Conservation (phyloP, 2,113 vertebrate species). For the Halichoerus grypus region DNA sequence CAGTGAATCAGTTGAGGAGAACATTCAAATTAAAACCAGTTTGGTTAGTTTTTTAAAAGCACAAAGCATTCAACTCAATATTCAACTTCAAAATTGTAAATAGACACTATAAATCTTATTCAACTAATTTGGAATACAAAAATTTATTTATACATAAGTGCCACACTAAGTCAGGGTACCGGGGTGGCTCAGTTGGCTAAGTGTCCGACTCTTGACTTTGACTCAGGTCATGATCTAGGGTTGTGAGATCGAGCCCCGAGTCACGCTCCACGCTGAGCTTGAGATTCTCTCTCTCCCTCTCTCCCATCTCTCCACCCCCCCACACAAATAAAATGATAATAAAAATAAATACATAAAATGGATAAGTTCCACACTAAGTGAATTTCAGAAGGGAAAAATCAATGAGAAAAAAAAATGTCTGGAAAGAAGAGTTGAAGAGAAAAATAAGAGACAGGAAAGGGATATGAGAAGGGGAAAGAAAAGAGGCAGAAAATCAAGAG, state of each 20-base stretch:
- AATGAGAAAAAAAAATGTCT: not conserved
- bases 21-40: conserved; percentile 23
- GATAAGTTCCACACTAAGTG: not conserved
- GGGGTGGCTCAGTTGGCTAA: not conserved
- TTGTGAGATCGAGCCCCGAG: not conserved
- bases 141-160: not conserved
- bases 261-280: not conserved
- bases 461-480: not conserved
- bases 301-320: not conserved
- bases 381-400: not conserved
- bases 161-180: not conserved
- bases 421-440: not conserved
- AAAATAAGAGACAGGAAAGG: not conserved
- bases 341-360: not conserved
- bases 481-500: not conserved
- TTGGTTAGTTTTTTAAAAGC: not conserved
- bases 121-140: not conserved
- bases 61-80: not conserved
- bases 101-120: not conserved
- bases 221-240: not conserved
- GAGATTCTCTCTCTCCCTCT: not conserved
- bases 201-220: not conserved
- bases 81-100: not conserved
- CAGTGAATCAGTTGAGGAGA: not conserved
- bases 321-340: not conserved